These are phyloP conservation scores for Helicoverpa armigera DNA, from an alignment of 1,140 invertebrate genomes.

Conservation along the genomic window DNA sequence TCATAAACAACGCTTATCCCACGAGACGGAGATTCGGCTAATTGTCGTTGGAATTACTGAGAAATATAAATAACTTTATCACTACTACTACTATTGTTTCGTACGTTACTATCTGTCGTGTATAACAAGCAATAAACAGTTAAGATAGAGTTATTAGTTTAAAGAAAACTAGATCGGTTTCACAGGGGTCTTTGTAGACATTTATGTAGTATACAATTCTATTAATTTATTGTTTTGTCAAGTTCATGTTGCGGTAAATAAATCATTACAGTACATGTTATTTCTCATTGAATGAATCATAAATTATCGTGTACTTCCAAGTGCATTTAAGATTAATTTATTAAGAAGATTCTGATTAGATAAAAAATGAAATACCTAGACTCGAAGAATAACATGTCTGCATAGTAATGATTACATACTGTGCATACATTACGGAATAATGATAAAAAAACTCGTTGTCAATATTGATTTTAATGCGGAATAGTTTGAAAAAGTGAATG, in stretches of 20 bases:
- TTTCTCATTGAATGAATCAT: constrained; percentile 4
- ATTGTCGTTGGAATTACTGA: constrained; percentile 16
- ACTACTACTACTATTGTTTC: constrained; percentile 7
- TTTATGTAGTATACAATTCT: not conserved
- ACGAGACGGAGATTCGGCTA: constrained; percentile 11
- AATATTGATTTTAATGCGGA: constrained; percentile 16
- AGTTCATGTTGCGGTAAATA: constrained; percentile 4
- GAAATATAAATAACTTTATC: not conserved
- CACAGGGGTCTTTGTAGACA: not conserved
- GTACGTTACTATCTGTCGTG: not conserved
- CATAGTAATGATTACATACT: not conserved
- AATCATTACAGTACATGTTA: not conserved
- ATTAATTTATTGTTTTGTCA: constrained; percentile 6
- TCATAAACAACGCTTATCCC: constrained; percentile 10
- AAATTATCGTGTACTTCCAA: not conserved
- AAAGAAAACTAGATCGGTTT: constrained; percentile 1
- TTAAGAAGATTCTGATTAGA: constrained; percentile 3
- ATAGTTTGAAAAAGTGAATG: constrained; percentile 20
- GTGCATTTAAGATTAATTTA: constrained; percentile 3
- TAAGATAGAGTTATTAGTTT: not conserved
- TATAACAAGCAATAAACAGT: not conserved
- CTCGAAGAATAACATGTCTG: not conserved
- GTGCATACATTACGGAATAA: not conserved
- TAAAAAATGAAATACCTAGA: not conserved
- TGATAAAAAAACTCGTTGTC: constrained; percentile 26